Evolutionary conservation across 1,140 invertebrate genomes (phyloP).

Genomic region (Procambarus clarkii): DNA sequence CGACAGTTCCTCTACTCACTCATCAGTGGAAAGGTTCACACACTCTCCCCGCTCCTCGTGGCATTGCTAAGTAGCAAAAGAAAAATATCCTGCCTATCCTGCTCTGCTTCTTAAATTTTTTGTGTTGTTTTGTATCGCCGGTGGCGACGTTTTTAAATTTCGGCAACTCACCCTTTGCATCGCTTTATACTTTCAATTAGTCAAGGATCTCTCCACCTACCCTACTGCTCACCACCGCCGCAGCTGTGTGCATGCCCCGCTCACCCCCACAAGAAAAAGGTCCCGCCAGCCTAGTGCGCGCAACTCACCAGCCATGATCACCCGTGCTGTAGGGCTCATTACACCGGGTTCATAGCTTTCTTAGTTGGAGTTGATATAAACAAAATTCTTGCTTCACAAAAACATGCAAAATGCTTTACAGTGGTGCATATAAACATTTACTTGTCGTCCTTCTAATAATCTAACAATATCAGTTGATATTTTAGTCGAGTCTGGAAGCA

Average conservation of each 20-base stretch:
- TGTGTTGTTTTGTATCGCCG: neutral
- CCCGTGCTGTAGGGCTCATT: neutral
- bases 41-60: neutral
- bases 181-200: neutral
- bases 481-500: neutral
- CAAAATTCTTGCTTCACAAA: neutral
- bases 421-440: neutral
- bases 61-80: neutral
- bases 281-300: no score
- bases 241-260: neutral
- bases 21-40: neutral
- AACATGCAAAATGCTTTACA: neutral
- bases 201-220: neutral
- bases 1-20: no score
- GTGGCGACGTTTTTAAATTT: neutral
- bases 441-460: neutral
- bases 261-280: neutral
- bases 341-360: neutral
- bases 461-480: neutral
- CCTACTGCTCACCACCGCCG: neutral
- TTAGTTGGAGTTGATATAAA: neutral
- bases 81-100: neutral
- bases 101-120: neutral
- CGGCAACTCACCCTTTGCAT: neutral
- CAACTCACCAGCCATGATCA: neutral